Conservation (phyloP, 2,113 vertebrate genomes). For the Trichomycterus rosablanca region DNA sequence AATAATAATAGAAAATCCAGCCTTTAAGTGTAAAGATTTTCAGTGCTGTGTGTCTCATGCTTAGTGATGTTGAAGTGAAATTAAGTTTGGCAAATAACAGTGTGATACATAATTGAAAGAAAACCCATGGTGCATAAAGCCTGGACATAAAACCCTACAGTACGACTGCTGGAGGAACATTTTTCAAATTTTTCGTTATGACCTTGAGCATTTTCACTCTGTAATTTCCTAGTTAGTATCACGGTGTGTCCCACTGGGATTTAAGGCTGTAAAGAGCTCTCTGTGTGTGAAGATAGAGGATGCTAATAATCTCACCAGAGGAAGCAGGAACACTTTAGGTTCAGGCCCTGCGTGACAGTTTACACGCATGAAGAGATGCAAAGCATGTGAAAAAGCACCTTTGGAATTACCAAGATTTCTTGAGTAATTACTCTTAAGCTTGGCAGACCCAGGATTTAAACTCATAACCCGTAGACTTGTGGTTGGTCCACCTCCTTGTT, state of each 20-base stretch:
- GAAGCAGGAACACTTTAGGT: slow-evolving; percentile 20
- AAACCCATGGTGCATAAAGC: slow-evolving; percentile 1
- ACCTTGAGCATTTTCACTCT: slow-evolving; percentile 2
- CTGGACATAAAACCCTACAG: background rate
- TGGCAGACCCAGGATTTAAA: too few relatives aligned
- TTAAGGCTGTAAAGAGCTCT: background rate
- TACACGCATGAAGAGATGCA: too few relatives aligned
- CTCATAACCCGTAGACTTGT: too few relatives aligned
- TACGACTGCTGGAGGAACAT: background rate
- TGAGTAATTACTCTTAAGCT: background rate
- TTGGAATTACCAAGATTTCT: background rate
- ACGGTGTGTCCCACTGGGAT: slow-evolving; percentile 3
- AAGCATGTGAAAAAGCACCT: slow-evolving; percentile 24
- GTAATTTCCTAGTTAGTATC: slow-evolving; percentile 33
- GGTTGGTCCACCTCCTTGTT: too few relatives aligned
- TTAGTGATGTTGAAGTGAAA: slow-evolving; percentile 30
- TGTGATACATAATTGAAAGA: background rate
- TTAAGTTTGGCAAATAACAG: slow-evolving; percentile 35
- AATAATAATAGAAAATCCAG: too few relatives aligned
- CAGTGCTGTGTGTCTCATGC: background rate
- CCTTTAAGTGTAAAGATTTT: too few relatives aligned
- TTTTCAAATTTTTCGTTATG: background rate
- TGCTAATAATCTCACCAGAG: slow-evolving; percentile 32
- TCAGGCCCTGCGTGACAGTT: slow-evolving; percentile 46
- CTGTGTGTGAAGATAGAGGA: slow-evolving; percentile 39